Percentiles rank a stretch among this genome's conserved stretches.
Conservation (phyloP, 2,113 vertebrate species). For the Platichthys stellatus region DNA sequence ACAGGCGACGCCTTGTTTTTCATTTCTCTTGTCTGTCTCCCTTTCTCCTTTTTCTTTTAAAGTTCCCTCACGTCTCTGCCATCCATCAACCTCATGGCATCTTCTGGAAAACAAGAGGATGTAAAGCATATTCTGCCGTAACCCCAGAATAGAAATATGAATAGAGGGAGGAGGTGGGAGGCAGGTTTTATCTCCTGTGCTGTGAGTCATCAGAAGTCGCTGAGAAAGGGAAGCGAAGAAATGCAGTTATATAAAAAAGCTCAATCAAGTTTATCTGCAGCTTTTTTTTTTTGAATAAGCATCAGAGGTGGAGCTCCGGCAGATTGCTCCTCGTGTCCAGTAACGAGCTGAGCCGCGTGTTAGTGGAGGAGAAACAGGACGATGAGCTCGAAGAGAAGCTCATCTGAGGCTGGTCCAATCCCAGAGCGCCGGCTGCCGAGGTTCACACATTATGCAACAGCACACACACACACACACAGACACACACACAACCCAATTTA, state of each 20-base stretch:
- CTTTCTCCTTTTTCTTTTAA: neutral
- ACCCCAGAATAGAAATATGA: slow-evolving; percentile 48
- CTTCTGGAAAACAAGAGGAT: slow-evolving; percentile 29
- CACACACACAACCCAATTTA: slow-evolving; percentile 40
- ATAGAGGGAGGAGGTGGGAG: slow-evolving; percentile 24
- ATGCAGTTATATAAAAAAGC: slow-evolving; percentile 25
- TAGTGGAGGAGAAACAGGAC: slow-evolving; percentile 45
- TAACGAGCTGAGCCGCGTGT: neutral
- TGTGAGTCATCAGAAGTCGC: slow-evolving; percentile 26
- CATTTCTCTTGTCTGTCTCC: neutral
- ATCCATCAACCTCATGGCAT: slow-evolving; percentile 39
- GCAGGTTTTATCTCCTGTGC: slow-evolving; percentile 17
- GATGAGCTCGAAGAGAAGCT: slow-evolving; percentile 19
- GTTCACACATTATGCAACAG: neutral
- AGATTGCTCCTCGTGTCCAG: slow-evolving; percentile 18
- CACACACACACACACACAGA: neutral
- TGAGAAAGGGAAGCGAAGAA: neutral
- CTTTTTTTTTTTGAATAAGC: slow-evolving; percentile 9
- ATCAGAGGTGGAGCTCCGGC: neutral
- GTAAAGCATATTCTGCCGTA: slow-evolving; percentile 38
- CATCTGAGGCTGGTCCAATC: slow-evolving; percentile 49
- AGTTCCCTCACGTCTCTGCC: slow-evolving; percentile 37
- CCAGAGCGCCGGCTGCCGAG: slow-evolving; percentile 11
- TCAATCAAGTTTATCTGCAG: slow-evolving; percentile 20
- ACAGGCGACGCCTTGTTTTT: slow-evolving; percentile 11